Evolutionary conservation across 2,113 vertebrate species (phyloP).

Genomic region (Spermophilus dauricus): DNA sequence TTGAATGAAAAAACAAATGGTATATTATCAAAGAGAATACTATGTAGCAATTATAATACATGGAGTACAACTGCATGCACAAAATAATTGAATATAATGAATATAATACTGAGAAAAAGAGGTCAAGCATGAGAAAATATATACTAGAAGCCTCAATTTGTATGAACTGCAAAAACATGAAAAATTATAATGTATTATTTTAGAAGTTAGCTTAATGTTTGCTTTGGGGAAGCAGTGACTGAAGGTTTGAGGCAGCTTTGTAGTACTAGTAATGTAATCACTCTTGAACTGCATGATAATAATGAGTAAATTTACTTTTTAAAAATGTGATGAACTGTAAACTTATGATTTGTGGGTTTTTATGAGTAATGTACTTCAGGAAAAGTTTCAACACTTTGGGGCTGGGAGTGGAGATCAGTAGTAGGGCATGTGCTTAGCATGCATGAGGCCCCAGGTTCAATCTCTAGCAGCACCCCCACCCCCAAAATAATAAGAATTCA

Average conservation of each 20-base stretch:
- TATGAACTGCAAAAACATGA: background rate
- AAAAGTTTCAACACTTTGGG: background rate
- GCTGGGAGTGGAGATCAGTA: too few species aligned
- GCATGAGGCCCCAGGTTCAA: too few species aligned
- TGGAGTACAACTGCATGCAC: background rate
- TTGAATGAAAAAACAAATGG: background rate
- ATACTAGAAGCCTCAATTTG: background rate
- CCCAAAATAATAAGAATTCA: background rate
- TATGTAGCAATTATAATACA: background rate
- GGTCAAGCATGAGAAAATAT: background rate
- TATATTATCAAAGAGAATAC: background rate
- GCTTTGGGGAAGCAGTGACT: background rate
- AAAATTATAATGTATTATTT: background rate
- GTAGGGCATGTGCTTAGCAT: too few species aligned
- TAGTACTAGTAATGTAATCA: background rate
- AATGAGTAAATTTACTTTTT: background rate
- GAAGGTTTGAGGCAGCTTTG: background rate
- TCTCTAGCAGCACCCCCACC: too few species aligned
- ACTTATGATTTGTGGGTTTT: background rate
- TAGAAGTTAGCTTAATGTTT: background rate
- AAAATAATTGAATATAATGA: constrained; percentile 2
- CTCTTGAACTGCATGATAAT: background rate
- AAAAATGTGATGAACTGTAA: background rate
- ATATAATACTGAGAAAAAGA: background rate
- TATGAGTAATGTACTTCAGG: background rate